Evolutionary conservation across 53 echinoderm and acorn worm genomes (phyloP).

Genomic region (Mesocentrotus franciscanus): DNA sequence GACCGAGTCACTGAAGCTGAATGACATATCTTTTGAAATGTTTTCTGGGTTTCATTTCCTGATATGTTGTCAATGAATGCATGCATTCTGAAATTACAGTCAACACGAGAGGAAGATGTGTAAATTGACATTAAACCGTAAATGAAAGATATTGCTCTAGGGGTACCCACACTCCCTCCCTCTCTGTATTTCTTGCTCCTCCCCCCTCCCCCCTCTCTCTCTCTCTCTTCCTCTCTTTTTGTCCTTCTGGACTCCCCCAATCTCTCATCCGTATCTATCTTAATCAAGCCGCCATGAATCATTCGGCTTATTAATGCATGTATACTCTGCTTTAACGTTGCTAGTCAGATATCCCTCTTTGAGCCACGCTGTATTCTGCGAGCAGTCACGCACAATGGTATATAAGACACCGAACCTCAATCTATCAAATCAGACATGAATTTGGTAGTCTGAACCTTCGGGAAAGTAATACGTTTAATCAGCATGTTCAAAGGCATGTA

Average conservation of each 20-base stretch:
- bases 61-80: neutral
- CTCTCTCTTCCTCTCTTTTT: too few relatives aligned
- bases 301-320: neutral
- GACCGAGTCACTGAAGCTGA: neutral
- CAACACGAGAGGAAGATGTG: neutral
- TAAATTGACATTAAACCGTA: neutral
- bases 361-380: neutral
- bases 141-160: neutral
- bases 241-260: neutral
- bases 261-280: neutral
- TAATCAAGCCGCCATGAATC: neutral
- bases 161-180: neutral
- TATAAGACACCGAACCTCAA: neutral
- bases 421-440: constrained; percentile 11
- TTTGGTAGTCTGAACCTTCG: neutral
- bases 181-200: neutral
- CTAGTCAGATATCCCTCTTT: neutral
- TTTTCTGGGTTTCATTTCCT: constrained; percentile 26
- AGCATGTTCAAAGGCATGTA: constrained; percentile 27
- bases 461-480: neutral
- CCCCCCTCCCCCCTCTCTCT: too few relatives aligned
- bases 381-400: neutral
- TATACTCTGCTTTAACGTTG: neutral
- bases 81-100: neutral
- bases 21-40: constrained; percentile 5